Percentiles rank a stretch among this genome's conserved stretches.
Evolutionary conservation across 2,113 vertebrate species (phyloP).

Genomic region (Speoplatyrhinus poulsoni): DNA sequence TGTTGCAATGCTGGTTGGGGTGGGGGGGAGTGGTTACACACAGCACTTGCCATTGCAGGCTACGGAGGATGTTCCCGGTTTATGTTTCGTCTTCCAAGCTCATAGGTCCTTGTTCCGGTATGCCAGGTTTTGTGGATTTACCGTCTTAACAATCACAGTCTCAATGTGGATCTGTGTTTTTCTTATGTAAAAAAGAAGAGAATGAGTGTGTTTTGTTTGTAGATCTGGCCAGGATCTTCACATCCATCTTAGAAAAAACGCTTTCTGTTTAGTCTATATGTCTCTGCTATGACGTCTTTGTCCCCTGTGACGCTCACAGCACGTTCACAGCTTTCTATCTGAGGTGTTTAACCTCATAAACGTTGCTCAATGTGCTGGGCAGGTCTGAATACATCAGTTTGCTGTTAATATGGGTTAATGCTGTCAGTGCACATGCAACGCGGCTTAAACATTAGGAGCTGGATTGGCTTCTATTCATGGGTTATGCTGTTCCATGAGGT

Average conservation of each 20-base stretch:
- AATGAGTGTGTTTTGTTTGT: slow-evolving; percentile 48
- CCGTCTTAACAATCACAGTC: slow-evolving; percentile 18
- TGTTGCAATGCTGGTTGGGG: slow-evolving; percentile 38
- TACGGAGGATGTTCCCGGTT: slow-evolving; percentile 41
- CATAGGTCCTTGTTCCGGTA: slow-evolving; percentile 5
- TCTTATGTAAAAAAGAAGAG: not conserved
- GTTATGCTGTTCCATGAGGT: slow-evolving; percentile 3
- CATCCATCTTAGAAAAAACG: slow-evolving; percentile 31
- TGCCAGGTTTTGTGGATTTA: slow-evolving; percentile 37
- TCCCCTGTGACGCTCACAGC: slow-evolving; percentile 10
- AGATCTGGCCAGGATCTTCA: slow-evolving; percentile 42
- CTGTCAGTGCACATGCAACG: slow-evolving; percentile 5
- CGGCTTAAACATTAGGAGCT: slow-evolving; percentile 8
- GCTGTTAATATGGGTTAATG: slow-evolving; percentile 2
- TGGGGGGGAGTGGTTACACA: slow-evolving; percentile 36
- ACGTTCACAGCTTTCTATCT: slow-evolving; percentile 10
- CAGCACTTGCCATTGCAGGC: slow-evolving; percentile 11
- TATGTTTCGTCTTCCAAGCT: slow-evolving; percentile 28
- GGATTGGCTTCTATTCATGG: slow-evolving; percentile 3
- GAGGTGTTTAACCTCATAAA: slow-evolving; percentile 5
- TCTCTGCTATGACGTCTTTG: slow-evolving; percentile 32
- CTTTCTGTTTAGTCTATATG: slow-evolving; percentile 54
- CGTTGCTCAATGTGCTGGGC: slow-evolving; percentile 1
- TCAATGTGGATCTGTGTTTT: slow-evolving; percentile 35
- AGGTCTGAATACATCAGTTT: slow-evolving; percentile 5